These are phyloP conservation scores for Carduelis carduelis DNA, from an alignment of 2,797 vertebrate species.

Conservation along the genomic window DNA sequence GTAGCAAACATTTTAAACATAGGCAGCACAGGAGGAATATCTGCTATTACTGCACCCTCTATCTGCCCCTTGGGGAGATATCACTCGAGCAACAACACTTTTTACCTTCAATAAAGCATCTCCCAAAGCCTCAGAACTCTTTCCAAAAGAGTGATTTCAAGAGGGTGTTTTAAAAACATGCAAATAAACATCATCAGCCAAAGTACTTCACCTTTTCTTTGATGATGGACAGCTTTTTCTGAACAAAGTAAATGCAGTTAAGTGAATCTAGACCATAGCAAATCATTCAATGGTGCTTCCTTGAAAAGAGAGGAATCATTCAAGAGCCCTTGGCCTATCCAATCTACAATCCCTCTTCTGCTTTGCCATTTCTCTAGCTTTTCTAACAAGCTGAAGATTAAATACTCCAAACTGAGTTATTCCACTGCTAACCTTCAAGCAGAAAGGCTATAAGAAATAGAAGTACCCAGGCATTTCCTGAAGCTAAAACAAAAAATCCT, in stretches of 20 bases:
- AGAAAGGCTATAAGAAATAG: background rate
- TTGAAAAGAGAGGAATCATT: background rate
- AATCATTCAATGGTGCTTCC: background rate
- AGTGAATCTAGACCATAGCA: background rate
- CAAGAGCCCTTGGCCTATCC: background rate
- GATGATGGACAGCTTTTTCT: background rate
- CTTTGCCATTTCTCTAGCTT: background rate
- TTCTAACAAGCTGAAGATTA: background rate
- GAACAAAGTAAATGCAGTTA: background rate
- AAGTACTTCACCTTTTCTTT: background rate
- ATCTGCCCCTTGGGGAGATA: background rate
- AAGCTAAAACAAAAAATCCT: background rate
- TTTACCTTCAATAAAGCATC: background rate
- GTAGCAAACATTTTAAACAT: background rate
- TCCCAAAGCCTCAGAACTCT: background rate
- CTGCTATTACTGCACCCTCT: background rate
- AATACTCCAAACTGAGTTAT: background rate
- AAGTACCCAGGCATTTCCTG: background rate
- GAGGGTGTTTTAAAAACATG: background rate
- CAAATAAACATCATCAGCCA: background rate
- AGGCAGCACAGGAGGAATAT: background rate
- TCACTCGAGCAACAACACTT: background rate
- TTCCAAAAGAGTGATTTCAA: background rate
- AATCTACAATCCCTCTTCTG: background rate
- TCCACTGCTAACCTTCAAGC: background rate